Evolutionary conservation across 1,140 invertebrate species (phyloP).

Genomic region (Notospermus geniculatus): DNA sequence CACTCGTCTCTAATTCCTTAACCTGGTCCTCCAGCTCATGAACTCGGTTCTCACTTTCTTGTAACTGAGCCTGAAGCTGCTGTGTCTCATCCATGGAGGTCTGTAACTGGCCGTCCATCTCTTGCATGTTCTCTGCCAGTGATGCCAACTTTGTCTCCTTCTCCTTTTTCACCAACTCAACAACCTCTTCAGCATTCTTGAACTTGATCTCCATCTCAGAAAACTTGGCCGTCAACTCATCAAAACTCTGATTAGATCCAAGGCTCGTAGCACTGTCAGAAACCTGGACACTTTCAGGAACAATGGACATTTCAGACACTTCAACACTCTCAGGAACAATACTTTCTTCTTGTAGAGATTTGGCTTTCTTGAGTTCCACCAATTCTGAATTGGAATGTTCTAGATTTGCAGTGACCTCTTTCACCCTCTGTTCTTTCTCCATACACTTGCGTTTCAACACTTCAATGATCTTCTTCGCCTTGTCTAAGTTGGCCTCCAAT

Average conservation of each 20-base stretch:
- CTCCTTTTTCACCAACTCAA: not conserved
- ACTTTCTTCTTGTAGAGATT: no score
- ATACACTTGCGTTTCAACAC: not conserved
- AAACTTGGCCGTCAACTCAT: not conserved
- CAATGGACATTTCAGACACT: no score
- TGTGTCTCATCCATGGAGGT: not conserved
- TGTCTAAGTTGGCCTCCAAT: not conserved
- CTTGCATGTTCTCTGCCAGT: constrained; percentile 12
- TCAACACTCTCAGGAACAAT: no score
- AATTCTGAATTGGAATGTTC: constrained; percentile 6
- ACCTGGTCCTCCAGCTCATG: no score
- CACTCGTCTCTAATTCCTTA: not conserved
- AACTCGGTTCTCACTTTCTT: no score
- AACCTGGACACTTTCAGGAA: no score
- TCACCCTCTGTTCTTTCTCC: constrained; percentile 10
- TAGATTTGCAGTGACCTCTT: not conserved
- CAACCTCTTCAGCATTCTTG: not conserved
- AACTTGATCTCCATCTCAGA: constrained; percentile 7
- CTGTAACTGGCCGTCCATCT: constrained; percentile 9
- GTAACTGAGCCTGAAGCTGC: constrained; percentile 6
- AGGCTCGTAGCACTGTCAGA: no score
- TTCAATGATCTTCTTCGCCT: constrained; percentile 8
- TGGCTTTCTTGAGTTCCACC: no score
- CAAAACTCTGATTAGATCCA: not conserved
- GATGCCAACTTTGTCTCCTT: constrained; percentile 11